Conservation (phyloP, 1,140 invertebrate genomes). For the fruit fly (Drosophila melanogaster) region DNA sequence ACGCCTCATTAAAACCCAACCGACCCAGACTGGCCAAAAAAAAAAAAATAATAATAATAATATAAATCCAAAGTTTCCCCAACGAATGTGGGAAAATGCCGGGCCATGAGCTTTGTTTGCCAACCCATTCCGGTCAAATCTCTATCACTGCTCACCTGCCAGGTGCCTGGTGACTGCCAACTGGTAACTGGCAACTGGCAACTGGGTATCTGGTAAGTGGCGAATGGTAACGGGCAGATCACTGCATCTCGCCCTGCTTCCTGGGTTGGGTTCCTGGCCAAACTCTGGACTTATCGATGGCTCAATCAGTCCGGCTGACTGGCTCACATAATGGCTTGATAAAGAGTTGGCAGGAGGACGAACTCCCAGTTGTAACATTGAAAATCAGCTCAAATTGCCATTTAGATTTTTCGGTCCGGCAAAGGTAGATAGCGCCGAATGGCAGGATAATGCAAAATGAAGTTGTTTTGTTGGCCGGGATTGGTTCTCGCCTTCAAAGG, state of each 20-base stretch:
- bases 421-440: slow-evolving; percentile 62
- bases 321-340: slow-evolving; percentile 77
- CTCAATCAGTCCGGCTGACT: slow-evolving; percentile 63
- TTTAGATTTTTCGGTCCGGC: slow-evolving; percentile 63
- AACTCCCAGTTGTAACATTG: slow-evolving; percentile 84
- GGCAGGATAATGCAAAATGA: slow-evolving; percentile 69
- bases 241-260: slow-evolving; percentile 2
- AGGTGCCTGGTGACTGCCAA: slow-evolving; percentile 3
- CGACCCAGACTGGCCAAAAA: slow-evolving; percentile 35
- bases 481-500: slow-evolving; percentile 60
- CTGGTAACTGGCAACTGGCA: neutral
- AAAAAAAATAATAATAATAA: neutral
- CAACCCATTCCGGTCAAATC: slow-evolving; percentile 21
- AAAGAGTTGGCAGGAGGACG: slow-evolving; percentile 58
- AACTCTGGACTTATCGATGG: slow-evolving; percentile 64
- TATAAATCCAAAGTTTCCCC: slow-evolving; percentile 36
- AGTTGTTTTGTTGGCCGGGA: slow-evolving; percentile 63
- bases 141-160: slow-evolving; percentile 34
- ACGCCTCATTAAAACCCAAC: slow-evolving; percentile 79
- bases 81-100: slow-evolving; percentile 70
- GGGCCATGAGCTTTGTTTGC: slow-evolving; percentile 44
- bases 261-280: neutral
- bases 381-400: slow-evolving; percentile 81
- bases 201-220: neutral
- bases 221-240: slow-evolving; percentile 14